Conservation (phyloP, 2,888 invertebrate genomes). For the Pyrgus malvae region DNA sequence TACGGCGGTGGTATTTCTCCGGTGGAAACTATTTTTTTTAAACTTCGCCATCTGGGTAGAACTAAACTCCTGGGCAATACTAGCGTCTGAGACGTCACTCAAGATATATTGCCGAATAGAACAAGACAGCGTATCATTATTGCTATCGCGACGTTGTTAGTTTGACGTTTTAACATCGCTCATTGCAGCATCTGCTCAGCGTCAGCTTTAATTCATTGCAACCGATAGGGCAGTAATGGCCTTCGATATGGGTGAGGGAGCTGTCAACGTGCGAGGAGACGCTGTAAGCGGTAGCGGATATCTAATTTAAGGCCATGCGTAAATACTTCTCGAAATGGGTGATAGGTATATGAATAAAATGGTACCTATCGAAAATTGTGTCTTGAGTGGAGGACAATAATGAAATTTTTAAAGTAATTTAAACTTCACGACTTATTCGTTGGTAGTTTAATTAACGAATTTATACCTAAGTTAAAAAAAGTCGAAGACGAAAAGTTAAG, state of each 20-base stretch:
- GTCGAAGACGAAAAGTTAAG: too few species aligned
- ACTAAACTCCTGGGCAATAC: not conserved
- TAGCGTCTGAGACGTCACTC: not conserved
- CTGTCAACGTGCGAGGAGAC: not conserved
- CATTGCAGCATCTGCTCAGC: slow-evolving; percentile 24
- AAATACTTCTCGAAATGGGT: too few species aligned
- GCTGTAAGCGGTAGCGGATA: not conserved
- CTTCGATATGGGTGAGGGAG: slow-evolving; percentile 15
- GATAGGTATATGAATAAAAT: too few species aligned
- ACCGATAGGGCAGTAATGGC: slow-evolving; percentile 25
- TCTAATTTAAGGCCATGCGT: too few species aligned
- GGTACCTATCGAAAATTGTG: too few species aligned
- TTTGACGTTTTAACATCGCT: slow-evolving; percentile 29
- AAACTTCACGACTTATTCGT: too few species aligned
- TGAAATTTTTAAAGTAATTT: too few species aligned
- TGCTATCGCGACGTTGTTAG: slow-evolving; percentile 29
- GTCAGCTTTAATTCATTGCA: slow-evolving; percentile 24
- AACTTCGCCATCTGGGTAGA: not conserved
- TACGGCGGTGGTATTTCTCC: too few species aligned
- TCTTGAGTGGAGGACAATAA: too few species aligned
- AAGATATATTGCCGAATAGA: not conserved
- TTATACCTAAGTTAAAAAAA: too few species aligned
- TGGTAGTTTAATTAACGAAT: too few species aligned
- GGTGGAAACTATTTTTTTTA: too few species aligned
- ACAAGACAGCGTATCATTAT: slow-evolving; percentile 8